Percentiles rank a stretch among this genome's conserved stretches.
phyloP scores from a whole-genome alignment of 2,888 invertebrate species.

The Oconnorella tubifera region DNA sequence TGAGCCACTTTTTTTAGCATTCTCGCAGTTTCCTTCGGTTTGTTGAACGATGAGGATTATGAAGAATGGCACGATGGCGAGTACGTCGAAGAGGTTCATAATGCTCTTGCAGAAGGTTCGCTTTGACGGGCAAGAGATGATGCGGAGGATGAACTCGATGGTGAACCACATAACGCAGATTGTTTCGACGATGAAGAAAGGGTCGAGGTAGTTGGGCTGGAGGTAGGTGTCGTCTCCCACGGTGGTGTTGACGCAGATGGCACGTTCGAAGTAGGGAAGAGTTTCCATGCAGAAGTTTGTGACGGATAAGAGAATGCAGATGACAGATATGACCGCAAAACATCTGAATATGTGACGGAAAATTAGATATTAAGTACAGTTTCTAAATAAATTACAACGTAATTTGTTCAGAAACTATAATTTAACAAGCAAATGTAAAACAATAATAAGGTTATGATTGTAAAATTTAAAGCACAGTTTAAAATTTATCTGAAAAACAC shows the following conservation, averaged over 20 bases:
- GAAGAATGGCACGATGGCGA: constrained; percentile 49
- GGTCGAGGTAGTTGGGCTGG: constrained; percentile 43
- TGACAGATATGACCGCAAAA: constrained; percentile 55
- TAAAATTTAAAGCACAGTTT: too few relatives aligned
- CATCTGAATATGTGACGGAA: neutral
- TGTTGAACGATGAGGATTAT: constrained; percentile 42
- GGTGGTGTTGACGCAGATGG: constrained; percentile 35
- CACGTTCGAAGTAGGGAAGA: constrained; percentile 50
- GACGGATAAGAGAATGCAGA: constrained; percentile 56
- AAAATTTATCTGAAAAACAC: too few relatives aligned
- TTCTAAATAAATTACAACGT: too few relatives aligned
- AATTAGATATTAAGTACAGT: too few relatives aligned
- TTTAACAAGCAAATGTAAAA: too few relatives aligned
- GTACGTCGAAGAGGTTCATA: constrained; percentile 49
- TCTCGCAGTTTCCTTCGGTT: constrained; percentile 36
- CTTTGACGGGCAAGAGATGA: constrained; percentile 42
- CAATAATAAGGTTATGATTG: too few relatives aligned
- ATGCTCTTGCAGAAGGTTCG: constrained; percentile 39
- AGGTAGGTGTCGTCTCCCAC: constrained; percentile 31
- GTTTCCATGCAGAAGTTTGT: constrained; percentile 59
- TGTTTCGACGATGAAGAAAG: constrained; percentile 42
- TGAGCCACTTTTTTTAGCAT: constrained; percentile 36
- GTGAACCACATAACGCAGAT: constrained; percentile 52
- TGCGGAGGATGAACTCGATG: constrained; percentile 44
- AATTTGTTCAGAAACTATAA: too few relatives aligned